Evolutionary conservation across 2,113 vertebrate genomes (phyloP).

Genomic region (Nipponia nippon): DNA sequence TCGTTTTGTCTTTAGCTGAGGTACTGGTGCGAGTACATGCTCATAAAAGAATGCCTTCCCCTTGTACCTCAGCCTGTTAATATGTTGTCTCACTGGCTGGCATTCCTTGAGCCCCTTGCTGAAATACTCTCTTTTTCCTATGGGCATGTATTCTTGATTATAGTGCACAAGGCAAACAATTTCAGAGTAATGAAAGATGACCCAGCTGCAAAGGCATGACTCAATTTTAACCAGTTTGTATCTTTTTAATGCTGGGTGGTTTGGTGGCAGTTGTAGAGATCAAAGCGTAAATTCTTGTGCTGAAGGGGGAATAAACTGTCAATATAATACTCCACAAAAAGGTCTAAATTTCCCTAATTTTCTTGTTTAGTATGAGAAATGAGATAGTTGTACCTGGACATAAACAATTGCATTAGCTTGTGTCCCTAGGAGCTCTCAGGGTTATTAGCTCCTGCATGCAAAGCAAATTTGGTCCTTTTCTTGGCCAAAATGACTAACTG

Average conservation of each 20-base stretch:
- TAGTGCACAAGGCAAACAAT: not conserved
- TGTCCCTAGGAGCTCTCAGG: not conserved
- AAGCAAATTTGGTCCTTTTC: not conserved
- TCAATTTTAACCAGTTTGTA: not conserved
- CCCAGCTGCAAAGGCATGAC: not conserved
- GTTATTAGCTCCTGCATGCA: not conserved
- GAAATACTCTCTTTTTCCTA: not conserved
- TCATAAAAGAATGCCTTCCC: not conserved
- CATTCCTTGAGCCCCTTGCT: not conserved
- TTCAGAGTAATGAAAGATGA: not conserved
- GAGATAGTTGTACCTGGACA: not conserved
- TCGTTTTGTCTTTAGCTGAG: not conserved
- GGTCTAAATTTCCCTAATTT: not conserved
- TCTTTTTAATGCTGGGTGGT: not conserved
- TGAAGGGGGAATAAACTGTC: not conserved
- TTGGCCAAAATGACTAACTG: not conserved
- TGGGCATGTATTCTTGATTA: not conserved
- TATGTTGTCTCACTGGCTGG: not conserved
- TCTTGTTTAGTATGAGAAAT: not conserved
- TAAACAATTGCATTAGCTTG: not conserved
- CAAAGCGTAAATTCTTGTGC: not conserved
- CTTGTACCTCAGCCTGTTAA: not conserved
- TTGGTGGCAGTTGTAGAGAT: not conserved
- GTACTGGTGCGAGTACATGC: accelerated
- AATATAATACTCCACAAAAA: not conserved